phyloP scores from a whole-genome alignment of 2,113 vertebrate species.

The Dissostichus mawsoni region DNA sequence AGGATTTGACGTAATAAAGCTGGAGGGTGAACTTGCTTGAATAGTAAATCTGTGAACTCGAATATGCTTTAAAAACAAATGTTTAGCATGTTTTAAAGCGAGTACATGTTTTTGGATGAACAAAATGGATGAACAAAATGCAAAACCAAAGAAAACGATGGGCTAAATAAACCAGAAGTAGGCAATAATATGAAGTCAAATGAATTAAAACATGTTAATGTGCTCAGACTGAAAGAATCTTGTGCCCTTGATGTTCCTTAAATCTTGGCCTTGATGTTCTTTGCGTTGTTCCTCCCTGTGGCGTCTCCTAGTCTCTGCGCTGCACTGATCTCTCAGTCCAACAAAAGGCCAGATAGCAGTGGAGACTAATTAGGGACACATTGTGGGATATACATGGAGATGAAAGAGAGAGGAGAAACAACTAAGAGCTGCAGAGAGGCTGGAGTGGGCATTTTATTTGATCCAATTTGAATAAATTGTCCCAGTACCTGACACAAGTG shows the following conservation, averaged over 20 bases:
- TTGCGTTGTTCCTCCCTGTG: constrained; percentile 11
- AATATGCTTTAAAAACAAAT: background rate
- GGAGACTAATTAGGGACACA: constrained; percentile 65
- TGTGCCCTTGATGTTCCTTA: constrained; percentile 44
- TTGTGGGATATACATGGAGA: constrained; percentile 33
- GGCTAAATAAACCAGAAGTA: constrained; percentile 1
- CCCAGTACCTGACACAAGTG: background rate
- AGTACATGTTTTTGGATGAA: background rate
- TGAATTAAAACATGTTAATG: constrained; percentile 25
- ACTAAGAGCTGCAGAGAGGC: constrained; percentile 15
- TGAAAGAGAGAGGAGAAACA: constrained; percentile 44
- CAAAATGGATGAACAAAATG: background rate
- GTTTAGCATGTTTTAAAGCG: background rate
- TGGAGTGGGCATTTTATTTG: constrained; percentile 31
- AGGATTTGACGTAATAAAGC: too few relatives aligned
- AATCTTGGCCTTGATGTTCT: constrained; percentile 44
- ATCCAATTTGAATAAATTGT: constrained; percentile 13
- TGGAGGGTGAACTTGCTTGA: too few relatives aligned
- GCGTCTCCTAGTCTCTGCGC: constrained; percentile 26
- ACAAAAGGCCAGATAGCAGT: constrained; percentile 63
- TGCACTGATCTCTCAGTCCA: constrained; percentile 44
- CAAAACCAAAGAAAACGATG: constrained; percentile 17
- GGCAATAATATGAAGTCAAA: constrained; percentile 1
- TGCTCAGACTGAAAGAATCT: constrained; percentile 27
- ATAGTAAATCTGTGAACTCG: too few relatives aligned